Conservation (phyloP, 2,888 invertebrate genomes). For the Griposia aprilina region DNA sequence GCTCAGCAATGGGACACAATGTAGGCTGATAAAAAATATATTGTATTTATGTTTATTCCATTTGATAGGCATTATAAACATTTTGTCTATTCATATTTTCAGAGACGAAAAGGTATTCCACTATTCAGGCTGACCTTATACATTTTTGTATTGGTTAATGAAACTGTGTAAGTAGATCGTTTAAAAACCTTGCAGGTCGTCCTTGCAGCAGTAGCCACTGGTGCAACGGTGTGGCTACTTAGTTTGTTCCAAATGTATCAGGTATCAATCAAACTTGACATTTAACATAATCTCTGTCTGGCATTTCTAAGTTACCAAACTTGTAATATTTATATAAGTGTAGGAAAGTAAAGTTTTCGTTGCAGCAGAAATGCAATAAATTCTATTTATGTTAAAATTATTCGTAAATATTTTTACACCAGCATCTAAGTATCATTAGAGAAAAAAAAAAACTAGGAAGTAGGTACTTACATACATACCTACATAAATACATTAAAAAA, state of each 20-base stretch:
- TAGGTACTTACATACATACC: background rate
- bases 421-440: background rate
- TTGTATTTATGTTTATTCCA: background rate
- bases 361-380: slow-evolving; percentile 4
- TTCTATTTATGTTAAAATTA: background rate
- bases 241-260: slow-evolving; percentile 30
- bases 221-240: background rate
- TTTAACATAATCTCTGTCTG: slow-evolving; percentile 68
- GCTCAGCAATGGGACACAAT: too few species aligned
- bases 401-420: too few species aligned
- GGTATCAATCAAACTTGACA: slow-evolving; percentile 68
- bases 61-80: background rate
- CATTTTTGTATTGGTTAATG: too few species aligned
- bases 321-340: slow-evolving; percentile 32
- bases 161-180: background rate
- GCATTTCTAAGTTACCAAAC: slow-evolving; percentile 68
- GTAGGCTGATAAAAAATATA: too few species aligned
- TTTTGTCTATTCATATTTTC: background rate
- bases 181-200: background rate
- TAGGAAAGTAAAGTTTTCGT: slow-evolving; percentile 28
- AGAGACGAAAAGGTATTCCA: too few species aligned
- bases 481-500: too few species aligned
- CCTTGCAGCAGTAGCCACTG: background rate
- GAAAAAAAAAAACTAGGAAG: background rate
- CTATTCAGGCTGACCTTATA: background rate